Conservation (phyloP, 1,140 invertebrate species). For the Calephelis virginiensis region DNA sequence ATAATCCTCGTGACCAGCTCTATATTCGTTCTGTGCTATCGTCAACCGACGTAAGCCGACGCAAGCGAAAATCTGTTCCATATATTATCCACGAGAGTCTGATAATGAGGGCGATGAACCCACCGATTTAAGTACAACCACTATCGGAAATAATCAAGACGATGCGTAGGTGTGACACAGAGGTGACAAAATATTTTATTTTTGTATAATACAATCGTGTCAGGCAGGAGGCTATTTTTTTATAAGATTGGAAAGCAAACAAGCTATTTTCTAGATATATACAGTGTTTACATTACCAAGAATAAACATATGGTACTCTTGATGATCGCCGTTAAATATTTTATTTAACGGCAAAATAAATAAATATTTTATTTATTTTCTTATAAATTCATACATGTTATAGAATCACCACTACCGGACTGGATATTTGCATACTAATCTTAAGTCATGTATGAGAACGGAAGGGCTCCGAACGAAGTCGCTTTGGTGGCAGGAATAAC, state of each 20-base stretch:
- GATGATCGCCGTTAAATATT: no score
- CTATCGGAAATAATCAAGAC: conserved; percentile 30
- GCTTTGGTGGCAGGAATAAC: no score
- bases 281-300: no score
- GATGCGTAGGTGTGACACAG: conserved; percentile 24
- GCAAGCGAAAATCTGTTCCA: conserved; percentile 55
- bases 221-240: not conserved
- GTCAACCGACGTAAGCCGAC: conserved; percentile 24
- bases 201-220: not conserved
- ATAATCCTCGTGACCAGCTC: not conserved
- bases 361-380: no score
- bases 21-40: not conserved
- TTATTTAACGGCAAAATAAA: no score
- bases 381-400: no score
- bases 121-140: conserved; percentile 43
- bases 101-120: conserved; percentile 62
- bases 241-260: not conserved
- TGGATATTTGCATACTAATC: no score
- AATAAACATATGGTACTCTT: no score
- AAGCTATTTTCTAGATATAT: no score
- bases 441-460: no score
- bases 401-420: no score
- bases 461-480: no score
- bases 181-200: conserved; percentile 30
- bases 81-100: conserved; percentile 63